Base-by-base conservation (phyloP, 1,140 invertebrate species). In the Neodiprion pinetum region DNA sequence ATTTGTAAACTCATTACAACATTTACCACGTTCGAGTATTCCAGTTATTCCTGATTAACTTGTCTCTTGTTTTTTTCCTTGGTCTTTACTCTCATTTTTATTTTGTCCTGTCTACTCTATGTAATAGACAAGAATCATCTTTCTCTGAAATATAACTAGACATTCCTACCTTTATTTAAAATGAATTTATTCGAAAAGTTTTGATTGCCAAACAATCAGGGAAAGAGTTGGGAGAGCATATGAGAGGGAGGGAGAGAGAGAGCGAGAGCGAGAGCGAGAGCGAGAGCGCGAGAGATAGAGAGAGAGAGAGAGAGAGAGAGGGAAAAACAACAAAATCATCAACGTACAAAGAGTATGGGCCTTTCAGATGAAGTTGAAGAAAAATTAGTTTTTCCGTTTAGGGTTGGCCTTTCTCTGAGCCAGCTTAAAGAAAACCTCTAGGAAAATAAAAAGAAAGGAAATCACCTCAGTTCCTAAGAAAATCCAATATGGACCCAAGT, bases 331-430 rank as follows among this genome's bases (percentile, higher is more conserved):
- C 28, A 61, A 61, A 61, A 17, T 61, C 53, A 61, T 12, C 11
- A 61, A 61, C n/a, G 53, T 61, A 61, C 53, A 61, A 61, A 61
- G 53, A 61, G 53, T 61, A 61, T 61, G 53, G 53, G 53, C 53
- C 53, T 17, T 61, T 61, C 11, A 17, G n/a, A 12, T 14, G 5
- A 40, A 40, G 28, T 40, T 61, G 53, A 61, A 61, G n/a, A 12
- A 14, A 61, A 61, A 61, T 17, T 12, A 61, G 11, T 14, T 14
- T 12, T 61, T 17, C n/a, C n/a, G 11, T 61, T 12, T 61, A 61
- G 53, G 53, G 9, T 61, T 61, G 53, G 53, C 53, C 53, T 61
- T 7, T 61, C 53, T 9, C 53, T 61, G 11, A 61, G 53, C 53
- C 53, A 61, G 53, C 8, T 61, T 61, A 17, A 17, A 61, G 5